Base-by-base conservation (phyloP, 1,140 invertebrate genomes). In the Hylaeus anthracinus region DNA sequence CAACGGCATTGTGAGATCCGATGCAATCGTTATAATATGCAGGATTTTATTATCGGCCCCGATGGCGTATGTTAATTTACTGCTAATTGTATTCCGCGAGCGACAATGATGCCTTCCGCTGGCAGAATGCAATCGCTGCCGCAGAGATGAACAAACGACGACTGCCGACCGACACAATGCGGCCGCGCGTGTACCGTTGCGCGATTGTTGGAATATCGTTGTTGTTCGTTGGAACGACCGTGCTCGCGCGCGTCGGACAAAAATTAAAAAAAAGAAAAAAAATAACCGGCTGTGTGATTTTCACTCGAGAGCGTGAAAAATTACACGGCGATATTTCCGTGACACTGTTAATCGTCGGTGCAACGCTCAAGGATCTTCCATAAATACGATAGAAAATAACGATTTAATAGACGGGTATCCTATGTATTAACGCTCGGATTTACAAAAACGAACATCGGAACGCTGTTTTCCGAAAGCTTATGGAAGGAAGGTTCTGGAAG, bases 11-110 rank as follows among this genome's bases (percentile, higher is more conserved):
- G 92, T 92, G 92, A 92, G 91, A 92, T 93, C 92, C 88, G 88
- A 92, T 90, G 92, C 92, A 93, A 93, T 93, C 92, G 92, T 93
- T 92, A 92, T 93, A 93, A 92, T 92, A 92, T 91, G 90, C 91
- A 85, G 88, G 89, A 93, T 93, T 93, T 93, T 93, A 93, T 92
- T 93, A 92, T 93, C 91, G 89, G 88, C 83, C 83, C 90, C 88
- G 90, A 91, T 91, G 90, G 88, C 90, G 78, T 91, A 93, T 92
- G 92, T 88, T 93, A 94, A 94, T 94, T 94, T 94, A 94, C 92
- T 94, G 93, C 93, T 94, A 94, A 94, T 93, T 93, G 93, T 93
- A 92, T 94, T 93, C 90, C 90, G 88, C 90, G 82, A 81, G 91
- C 90, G 92, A 93, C 91, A 93, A 93, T 92, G 90, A 93, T 92